Conservation (phyloP, 2,797 vertebrate genomes). For the Coluber constrictor region DNA sequence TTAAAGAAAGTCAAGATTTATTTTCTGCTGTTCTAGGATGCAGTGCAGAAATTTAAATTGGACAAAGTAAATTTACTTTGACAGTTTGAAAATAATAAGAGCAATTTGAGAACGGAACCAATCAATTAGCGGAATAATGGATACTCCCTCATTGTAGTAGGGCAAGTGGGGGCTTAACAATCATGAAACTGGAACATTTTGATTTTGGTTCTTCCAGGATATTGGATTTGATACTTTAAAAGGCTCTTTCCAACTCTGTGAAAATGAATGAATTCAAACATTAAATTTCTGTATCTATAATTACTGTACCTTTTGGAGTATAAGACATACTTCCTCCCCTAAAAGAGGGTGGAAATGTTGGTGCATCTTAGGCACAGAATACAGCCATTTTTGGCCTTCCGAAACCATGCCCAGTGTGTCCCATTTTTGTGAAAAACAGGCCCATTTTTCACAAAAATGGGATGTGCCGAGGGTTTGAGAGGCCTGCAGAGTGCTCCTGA, state of each 20-base stretch:
- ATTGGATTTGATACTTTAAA: neutral
- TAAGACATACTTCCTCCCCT: too few relatives aligned
- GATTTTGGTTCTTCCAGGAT: neutral
- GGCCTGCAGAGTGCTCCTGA: too few relatives aligned
- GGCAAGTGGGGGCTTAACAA: neutral
- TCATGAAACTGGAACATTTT: neutral
- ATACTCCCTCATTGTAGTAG: neutral
- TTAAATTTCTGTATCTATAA: neutral
- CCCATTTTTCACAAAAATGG: too few relatives aligned
- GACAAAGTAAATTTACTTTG: neutral
- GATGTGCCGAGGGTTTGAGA: too few relatives aligned
- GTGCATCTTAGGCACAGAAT: too few relatives aligned
- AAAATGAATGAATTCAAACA: neutral
- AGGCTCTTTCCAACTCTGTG: neutral
- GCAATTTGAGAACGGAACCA: neutral
- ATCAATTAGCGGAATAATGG: neutral
- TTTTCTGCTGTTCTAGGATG: neutral
- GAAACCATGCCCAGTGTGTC: too few relatives aligned
- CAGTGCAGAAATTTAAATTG: neutral
- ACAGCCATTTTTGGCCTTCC: too few relatives aligned
- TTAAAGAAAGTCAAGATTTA: neutral
- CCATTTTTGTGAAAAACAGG: too few relatives aligned
- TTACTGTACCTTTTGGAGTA: neutral
- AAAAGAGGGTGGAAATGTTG: too few relatives aligned
- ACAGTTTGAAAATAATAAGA: neutral